Evolutionary conservation across 2,797 vertebrate genomes (phyloP).

Genomic region (Momotus momota): DNA sequence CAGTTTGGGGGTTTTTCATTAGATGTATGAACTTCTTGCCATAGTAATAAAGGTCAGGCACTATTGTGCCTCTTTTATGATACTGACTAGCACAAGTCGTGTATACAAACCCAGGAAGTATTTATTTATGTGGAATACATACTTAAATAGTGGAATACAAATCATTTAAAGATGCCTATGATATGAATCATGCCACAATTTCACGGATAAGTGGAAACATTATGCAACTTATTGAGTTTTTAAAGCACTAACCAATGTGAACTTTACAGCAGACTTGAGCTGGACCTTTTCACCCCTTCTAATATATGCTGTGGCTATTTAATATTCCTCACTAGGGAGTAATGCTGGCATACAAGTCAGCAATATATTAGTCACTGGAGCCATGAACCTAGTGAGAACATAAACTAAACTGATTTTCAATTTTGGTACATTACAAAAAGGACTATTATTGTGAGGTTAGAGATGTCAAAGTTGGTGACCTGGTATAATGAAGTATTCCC

Average conservation of each 20-base stretch:
- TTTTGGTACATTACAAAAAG: slow-evolving; percentile 69
- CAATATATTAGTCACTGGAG: slow-evolving; percentile 64
- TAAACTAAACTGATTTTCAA: slow-evolving; percentile 75
- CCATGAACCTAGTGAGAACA: slow-evolving; percentile 67
- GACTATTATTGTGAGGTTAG: slow-evolving; percentile 70
- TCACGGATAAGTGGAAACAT: slow-evolving; percentile 66
- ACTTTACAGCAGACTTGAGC: slow-evolving; percentile 38
- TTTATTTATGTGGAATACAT: slow-evolving; percentile 57
- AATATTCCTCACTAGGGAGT: slow-evolving; percentile 69
- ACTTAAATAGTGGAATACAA: slow-evolving; percentile 44
- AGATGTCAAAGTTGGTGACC: slow-evolving; percentile 77
- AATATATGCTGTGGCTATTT: slow-evolving; percentile 66
- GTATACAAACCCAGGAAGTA: slow-evolving; percentile 55
- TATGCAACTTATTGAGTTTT: slow-evolving; percentile 62
- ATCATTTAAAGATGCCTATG: slow-evolving; percentile 62
- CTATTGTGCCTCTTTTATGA: slow-evolving; percentile 46
- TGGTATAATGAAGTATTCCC: slow-evolving; percentile 65
- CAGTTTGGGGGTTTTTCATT: background rate
- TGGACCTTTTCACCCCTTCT: slow-evolving; percentile 64
- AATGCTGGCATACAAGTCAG: slow-evolving; percentile 64
- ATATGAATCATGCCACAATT: slow-evolving; percentile 69
- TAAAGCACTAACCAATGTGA: slow-evolving; percentile 57
- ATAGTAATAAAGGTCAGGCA: slow-evolving; percentile 30
- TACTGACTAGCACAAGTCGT: slow-evolving; percentile 19
- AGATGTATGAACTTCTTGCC: slow-evolving; percentile 19